Percentiles rank a stretch among this genome's conserved stretches.
phyloP scores from a whole-genome alignment of 2,888 invertebrate species.

The Anthoptus insignis region DNA sequence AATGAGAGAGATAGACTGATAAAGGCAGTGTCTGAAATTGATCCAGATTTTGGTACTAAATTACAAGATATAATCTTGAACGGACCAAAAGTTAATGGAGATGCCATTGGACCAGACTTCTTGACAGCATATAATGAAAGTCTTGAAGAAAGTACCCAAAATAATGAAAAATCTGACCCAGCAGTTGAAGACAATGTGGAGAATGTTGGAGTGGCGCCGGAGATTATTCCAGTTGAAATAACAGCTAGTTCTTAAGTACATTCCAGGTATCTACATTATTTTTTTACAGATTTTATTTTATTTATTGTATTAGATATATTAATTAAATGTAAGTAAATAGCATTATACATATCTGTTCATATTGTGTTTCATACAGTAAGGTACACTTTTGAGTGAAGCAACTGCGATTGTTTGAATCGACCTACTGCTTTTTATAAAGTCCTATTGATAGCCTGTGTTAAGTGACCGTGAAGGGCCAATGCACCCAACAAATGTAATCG shows the following conservation, averaged over 20 bases:
- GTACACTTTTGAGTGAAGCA: too few relatives aligned
- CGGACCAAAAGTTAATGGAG: slow-evolving; percentile 70
- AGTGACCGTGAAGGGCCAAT: too few relatives aligned
- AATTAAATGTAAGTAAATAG: slow-evolving; percentile 10
- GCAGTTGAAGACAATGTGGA: slow-evolving; percentile 49
- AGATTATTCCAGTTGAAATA: slow-evolving; percentile 73
- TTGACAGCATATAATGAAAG: slow-evolving; percentile 49
- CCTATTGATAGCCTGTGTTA: too few relatives aligned
- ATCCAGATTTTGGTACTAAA: slow-evolving; percentile 91
- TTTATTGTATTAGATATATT: slow-evolving; percentile 34
- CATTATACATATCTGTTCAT: slow-evolving; percentile 9
- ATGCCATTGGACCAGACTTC: slow-evolving; percentile 64
- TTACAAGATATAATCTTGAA: slow-evolving; percentile 82
- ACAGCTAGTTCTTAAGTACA: slow-evolving; percentile 73
- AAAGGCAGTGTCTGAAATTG: slow-evolving; percentile 90
- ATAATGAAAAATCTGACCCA: slow-evolving; percentile 47
- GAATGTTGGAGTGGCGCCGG: slow-evolving; percentile 56
- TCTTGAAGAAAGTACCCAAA: slow-evolving; percentile 51
- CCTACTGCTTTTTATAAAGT: too few relatives aligned
- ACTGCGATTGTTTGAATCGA: too few relatives aligned
- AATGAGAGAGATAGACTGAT: slow-evolving; percentile 91
- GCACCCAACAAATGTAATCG: too few relatives aligned
- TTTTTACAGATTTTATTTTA: slow-evolving; percentile 33
- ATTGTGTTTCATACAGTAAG: too few relatives aligned
- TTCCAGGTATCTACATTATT: slow-evolving; percentile 21